Evolutionary conservation across 1,140 invertebrate species (phyloP).

Genomic region (Cyclargus thomasi): DNA sequence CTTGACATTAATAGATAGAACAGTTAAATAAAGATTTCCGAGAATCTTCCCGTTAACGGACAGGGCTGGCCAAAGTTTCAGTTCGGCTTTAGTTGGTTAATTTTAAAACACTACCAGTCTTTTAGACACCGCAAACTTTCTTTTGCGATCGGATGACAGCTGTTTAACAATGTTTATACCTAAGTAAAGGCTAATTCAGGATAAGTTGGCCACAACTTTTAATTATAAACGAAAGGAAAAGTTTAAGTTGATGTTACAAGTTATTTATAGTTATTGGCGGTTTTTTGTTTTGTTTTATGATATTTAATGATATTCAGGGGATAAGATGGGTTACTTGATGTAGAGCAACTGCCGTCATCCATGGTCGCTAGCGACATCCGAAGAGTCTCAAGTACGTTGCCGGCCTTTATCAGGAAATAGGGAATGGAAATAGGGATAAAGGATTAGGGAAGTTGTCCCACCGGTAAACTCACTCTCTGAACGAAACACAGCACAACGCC

Average conservation of each 20-base stretch:
- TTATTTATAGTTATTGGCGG: not conserved
- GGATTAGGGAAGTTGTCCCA: no score
- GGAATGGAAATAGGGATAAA: no score
- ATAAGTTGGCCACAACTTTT: not conserved
- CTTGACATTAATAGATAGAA: constrained; percentile 42
- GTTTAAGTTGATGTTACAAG: not conserved
- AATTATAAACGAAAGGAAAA: not conserved
- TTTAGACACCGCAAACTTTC: not conserved
- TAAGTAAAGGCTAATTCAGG: not conserved
- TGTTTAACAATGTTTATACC: not conserved
- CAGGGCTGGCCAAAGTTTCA: constrained; percentile 28
- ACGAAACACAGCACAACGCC: no score
- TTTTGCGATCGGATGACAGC: constrained; percentile 1
- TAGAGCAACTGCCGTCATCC: no score
- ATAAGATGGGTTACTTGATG: no score
- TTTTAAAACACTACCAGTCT: constrained; percentile 3
- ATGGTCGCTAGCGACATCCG: no score
- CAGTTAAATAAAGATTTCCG: constrained; percentile 42
- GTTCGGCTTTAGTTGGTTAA: not conserved
- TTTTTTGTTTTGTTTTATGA: not conserved
- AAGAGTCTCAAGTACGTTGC: no score
- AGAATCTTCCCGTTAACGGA: constrained; percentile 40
- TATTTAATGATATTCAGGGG: no score
- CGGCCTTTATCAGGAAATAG: no score
- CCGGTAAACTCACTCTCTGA: no score